phyloP scores from a whole-genome alignment of 2,797 vertebrate species.

The Pseudochirops cupreus region DNA sequence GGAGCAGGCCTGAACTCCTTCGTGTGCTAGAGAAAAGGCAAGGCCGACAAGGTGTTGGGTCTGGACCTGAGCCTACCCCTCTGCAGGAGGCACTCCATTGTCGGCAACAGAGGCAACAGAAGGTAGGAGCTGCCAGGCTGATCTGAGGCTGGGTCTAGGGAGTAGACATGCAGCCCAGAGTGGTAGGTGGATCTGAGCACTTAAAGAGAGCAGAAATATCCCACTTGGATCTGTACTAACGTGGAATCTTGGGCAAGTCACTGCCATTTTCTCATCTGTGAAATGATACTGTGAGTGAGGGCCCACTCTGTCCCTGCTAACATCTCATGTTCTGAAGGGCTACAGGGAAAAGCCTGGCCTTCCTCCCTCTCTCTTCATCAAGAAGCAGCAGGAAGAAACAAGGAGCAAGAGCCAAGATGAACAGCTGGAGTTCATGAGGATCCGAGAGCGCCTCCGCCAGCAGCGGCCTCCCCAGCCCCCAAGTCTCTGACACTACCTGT shows the following conservation, averaged over 20 bases:
- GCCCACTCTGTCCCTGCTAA: not conserved
- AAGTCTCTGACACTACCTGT: not conserved
- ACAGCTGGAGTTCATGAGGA: constrained; percentile 64
- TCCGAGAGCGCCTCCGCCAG: constrained; percentile 65
- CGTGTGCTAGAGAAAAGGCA: constrained; percentile 61
- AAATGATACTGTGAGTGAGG: not conserved
- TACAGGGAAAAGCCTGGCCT: not conserved
- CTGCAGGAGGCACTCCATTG: constrained; percentile 65
- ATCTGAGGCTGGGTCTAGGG: no score
- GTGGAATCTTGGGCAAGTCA: no score
- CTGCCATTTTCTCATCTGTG: not conserved
- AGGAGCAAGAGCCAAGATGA: not conserved
- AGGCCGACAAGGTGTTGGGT: not conserved
- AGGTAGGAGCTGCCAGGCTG: constrained; percentile 49
- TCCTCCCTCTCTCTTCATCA: not conserved
- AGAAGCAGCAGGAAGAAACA: constrained; percentile 60
- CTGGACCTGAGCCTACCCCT: constrained; percentile 13
- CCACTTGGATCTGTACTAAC: not conserved
- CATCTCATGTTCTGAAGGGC: not conserved
- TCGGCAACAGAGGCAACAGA: constrained; percentile 71
- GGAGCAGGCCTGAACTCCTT: constrained; percentile 70
- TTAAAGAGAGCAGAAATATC: not conserved
- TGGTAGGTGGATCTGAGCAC: no score
- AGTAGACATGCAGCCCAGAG: not conserved
- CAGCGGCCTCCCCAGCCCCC: constrained; percentile 40